These are phyloP conservation scores for Diaperis boleti DNA, from an alignment of 2,888 invertebrate genomes.

Conservation along the genomic window DNA sequence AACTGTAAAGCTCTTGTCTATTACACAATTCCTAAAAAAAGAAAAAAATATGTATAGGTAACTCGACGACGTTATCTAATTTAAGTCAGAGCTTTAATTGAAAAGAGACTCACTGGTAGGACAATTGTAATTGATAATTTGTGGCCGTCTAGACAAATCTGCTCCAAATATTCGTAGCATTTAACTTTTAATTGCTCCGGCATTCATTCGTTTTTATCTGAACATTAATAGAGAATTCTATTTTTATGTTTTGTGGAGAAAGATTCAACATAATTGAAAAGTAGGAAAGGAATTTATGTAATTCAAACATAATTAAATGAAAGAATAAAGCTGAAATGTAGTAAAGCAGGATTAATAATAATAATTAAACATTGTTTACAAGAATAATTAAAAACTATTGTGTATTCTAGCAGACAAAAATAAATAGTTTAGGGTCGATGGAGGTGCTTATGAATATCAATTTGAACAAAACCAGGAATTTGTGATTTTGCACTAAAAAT, in stretches of 20 bases:
- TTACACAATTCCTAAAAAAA: slow-evolving; percentile 83
- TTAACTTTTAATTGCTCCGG: slow-evolving; percentile 13
- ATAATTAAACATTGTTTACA: too few species aligned
- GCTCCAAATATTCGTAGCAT: slow-evolving; percentile 9
- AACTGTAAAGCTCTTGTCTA: slow-evolving; percentile 82
- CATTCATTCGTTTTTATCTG: neutral
- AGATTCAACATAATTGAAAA: neutral
- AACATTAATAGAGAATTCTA: neutral
- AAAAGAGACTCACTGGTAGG: neutral
- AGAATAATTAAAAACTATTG: too few species aligned
- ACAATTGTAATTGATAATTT: slow-evolving; percentile 10
- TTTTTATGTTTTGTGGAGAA: neutral
- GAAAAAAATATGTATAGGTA: neutral
- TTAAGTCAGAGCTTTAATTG: slow-evolving; percentile 9
- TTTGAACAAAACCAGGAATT: too few species aligned
- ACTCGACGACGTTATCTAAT: slow-evolving; percentile 1
- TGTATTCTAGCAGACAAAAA: too few species aligned
- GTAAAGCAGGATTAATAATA: too few species aligned
- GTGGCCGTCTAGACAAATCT: slow-evolving; percentile 18
- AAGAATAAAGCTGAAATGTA: too few species aligned
- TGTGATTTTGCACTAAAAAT: too few species aligned
- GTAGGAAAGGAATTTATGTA: neutral
- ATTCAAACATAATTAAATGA: neutral
- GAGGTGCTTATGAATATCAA: too few species aligned
- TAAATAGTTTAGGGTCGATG: too few species aligned